These are phyloP conservation scores for Coranthus polyacanthus DNA, from an alignment of 2,797 vertebrate genomes.

Conservation along the genomic window DNA sequence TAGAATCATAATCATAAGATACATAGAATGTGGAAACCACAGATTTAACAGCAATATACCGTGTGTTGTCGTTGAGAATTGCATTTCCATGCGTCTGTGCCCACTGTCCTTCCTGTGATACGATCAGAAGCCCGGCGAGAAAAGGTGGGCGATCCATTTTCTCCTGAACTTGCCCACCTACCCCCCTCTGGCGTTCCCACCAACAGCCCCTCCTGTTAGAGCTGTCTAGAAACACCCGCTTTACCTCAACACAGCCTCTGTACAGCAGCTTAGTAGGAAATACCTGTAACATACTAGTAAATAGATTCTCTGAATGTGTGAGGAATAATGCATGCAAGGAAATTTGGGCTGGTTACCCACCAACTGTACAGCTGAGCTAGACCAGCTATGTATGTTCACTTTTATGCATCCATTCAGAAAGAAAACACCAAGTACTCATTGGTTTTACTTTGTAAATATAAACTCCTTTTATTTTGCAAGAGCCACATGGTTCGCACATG, in stretches of 20 bases:
- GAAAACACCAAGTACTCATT: constrained; percentile 53
- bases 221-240: constrained; percentile 67
- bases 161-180: constrained; percentile 2
- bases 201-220: constrained; percentile 26
- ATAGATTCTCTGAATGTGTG: constrained; percentile 76
- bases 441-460: constrained; percentile 78
- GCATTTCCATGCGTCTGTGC: constrained; percentile 47
- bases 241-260: constrained; percentile 79
- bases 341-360: constrained; percentile 80
- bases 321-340: constrained; percentile 71
- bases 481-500: constrained; percentile 38
- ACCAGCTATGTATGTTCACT: constrained; percentile 64
- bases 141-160: constrained; percentile 33
- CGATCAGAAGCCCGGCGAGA: constrained; percentile 13
- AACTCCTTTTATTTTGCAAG: constrained; percentile 37
- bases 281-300: constrained; percentile 77
- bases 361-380: constrained; percentile 72
- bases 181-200: not conserved
- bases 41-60: constrained; percentile 82
- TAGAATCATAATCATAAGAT: constrained; percentile 68
- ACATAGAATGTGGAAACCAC: constrained; percentile 77
- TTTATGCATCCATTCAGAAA: constrained; percentile 73
- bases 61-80: constrained; percentile 64
- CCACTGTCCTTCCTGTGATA: constrained; percentile 29
- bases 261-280: constrained; percentile 75